These are phyloP conservation scores for Semibalanus balanoides DNA, from an alignment of 1,140 invertebrate genomes.

Conservation along the genomic window DNA sequence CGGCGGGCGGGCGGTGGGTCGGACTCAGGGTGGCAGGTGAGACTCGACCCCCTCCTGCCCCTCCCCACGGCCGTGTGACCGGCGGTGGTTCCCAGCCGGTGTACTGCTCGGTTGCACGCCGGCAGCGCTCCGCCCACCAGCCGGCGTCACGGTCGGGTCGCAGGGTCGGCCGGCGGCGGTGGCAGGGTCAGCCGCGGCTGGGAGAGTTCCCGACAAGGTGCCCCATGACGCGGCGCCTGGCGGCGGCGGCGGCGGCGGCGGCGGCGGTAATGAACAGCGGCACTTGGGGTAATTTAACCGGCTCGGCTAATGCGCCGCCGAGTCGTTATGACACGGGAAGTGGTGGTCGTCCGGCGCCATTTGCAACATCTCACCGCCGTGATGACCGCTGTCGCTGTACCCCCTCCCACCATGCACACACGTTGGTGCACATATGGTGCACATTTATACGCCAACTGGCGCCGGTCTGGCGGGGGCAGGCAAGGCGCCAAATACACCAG, in stretches of 20 bases:
- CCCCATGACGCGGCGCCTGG: no score
- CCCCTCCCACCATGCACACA: no score
- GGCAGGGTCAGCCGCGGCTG: not conserved
- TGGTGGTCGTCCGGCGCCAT: not conserved
- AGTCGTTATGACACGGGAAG: not conserved
- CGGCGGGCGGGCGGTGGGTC: no score
- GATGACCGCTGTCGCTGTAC: no score
- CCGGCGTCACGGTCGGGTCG: no score
- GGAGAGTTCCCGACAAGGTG: not conserved
- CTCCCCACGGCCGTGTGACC: not conserved
- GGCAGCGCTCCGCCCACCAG: no score
- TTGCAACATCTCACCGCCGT: not conserved
- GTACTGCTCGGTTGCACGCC: not conserved
- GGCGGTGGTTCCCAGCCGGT: not conserved
- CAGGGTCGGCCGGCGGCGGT: no score
- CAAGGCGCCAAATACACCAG: no score
- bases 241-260: no score
- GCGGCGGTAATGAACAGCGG: conserved; percentile 9
- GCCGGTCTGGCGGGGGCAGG: no score
- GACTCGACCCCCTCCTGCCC: not conserved
- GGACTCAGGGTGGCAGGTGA: not conserved
- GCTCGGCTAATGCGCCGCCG: conserved; percentile 8
- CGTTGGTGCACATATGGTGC: no score
- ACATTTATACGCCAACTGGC: no score
- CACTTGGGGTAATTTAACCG: conserved; percentile 3